Base-by-base conservation (phyloP, 2,888 invertebrate genomes). In the Habroteleia sp. region DNA sequence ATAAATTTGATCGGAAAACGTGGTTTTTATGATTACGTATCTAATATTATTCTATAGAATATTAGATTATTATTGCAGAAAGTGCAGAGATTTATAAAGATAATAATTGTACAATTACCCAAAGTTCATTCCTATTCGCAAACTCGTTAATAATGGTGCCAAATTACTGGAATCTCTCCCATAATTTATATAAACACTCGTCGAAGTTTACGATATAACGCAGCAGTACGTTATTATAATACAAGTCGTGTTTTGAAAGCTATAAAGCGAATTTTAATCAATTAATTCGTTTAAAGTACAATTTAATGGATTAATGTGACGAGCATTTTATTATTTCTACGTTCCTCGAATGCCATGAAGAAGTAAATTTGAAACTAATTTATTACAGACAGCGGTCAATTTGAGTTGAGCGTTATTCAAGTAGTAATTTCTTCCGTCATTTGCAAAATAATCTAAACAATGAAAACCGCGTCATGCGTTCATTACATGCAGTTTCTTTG, bases 261-360 rank as follows among this genome's bases (percentile, higher is more conserved):
- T 20, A 31, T 31, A 17, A 42, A 42, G 6, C 10, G 41, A 41
- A 25, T 16, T 31, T 35, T 44, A 44, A 44, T 35, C 29, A 35
- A 33, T 58, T 41, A 41, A 14, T 41, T 11, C 17, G 16, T 27
- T 54, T 39, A 27, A 13, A 13, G 2, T 17, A 33, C 25, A 58
- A 44, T 44, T 44, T 39, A 17, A 11, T 11, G 23, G 41, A 20
- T 41, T 20, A 41, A 41, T 23, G 41, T 35, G 33, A 8, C 11
- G 39, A 41, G 2, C 29, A n/a, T 33, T 41, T 41, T 56, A 56
- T 56, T 31, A 23, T 39, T 42, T n/a, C 54, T 8, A 17, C 39
- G 54, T 54, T 54, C 54, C 37, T 54, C 6, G 29, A 41, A 41
- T 54, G 20, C 8, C 29, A 17, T 23, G 8, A n/a, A 7, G 44